phyloP scores from a whole-genome alignment of 2,888 invertebrate genomes.

The Rapana venosa region DNA sequence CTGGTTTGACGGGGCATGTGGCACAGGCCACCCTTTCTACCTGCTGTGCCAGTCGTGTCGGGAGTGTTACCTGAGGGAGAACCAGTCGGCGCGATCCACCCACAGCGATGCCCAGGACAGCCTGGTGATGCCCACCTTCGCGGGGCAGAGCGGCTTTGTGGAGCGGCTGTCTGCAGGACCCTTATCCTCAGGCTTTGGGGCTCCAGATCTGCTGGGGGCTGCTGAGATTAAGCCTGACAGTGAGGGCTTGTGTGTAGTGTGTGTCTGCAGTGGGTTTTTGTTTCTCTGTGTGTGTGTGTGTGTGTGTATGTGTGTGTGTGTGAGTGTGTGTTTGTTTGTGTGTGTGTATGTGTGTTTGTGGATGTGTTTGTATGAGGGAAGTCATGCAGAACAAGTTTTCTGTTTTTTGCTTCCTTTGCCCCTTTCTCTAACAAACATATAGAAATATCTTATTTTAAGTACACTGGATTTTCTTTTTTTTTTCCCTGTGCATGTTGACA shows the following conservation, averaged over 20 bases:
- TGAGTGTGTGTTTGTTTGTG: too few relatives aligned
- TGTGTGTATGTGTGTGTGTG: too few relatives aligned
- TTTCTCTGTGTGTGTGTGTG: too few relatives aligned
- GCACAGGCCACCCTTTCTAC: conserved; percentile 80
- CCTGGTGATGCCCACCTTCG: neutral
- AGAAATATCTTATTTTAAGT: too few relatives aligned
- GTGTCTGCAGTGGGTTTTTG: too few relatives aligned
- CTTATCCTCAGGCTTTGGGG: conserved; percentile 38
- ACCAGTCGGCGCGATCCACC: conserved; percentile 36
- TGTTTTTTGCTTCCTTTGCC: too few relatives aligned
- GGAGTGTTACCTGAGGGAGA: conserved; percentile 77
- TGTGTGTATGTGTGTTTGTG: too few relatives aligned
- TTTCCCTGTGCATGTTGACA: too few relatives aligned
- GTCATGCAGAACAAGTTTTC: too few relatives aligned
- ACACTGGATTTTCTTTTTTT: too few relatives aligned
- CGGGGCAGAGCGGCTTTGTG: neutral
- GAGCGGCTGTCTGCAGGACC: conserved; percentile 21
- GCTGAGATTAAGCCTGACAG: conserved; percentile 50
- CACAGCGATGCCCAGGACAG: conserved; percentile 37
- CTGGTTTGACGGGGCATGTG: conserved; percentile 80
- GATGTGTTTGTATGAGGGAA: too few relatives aligned
- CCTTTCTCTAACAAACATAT: too few relatives aligned
- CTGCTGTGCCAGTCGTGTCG: conserved; percentile 81
- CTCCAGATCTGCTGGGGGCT: conserved; percentile 70
- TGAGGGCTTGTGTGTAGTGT: neutral